phyloP scores from a whole-genome alignment of 2,888 invertebrate species.

The Pristionchus fissidentatus region DNA sequence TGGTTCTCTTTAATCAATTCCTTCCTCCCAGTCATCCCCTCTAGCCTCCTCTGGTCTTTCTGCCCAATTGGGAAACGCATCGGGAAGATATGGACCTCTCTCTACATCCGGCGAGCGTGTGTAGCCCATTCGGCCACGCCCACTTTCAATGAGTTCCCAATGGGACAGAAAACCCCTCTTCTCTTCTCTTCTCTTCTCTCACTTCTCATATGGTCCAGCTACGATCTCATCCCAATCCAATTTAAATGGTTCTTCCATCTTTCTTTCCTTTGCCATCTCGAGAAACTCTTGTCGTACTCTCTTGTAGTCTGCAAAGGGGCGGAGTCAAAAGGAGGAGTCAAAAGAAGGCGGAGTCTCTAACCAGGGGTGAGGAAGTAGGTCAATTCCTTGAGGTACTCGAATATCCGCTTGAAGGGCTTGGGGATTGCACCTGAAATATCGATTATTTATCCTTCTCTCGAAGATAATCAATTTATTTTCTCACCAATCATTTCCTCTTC shows the following conservation, averaged over 20 bases:
- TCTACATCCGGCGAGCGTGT: too few species aligned
- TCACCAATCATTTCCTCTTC: conserved; percentile 36
- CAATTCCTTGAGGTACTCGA: background rate
- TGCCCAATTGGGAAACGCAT: background rate
- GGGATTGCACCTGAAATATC: background rate
- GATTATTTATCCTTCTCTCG: background rate
- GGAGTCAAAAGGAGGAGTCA: background rate
- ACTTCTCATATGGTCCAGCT: background rate
- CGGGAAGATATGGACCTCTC: background rate
- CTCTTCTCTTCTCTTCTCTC: too few species aligned
- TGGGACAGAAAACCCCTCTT: too few species aligned
- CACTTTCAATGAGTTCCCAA: too few species aligned
- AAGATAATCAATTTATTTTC: background rate
- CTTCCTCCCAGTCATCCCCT: background rate
- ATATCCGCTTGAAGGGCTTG: background rate
- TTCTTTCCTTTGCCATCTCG: background rate
- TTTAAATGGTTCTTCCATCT: background rate
- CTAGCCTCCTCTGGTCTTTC: background rate
- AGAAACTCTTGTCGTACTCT: background rate
- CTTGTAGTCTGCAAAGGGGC: conserved; percentile 8
- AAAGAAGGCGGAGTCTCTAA: too few species aligned
- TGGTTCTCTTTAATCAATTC: background rate
- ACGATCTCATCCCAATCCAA: conserved; percentile 30
- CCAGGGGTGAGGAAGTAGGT: conserved; percentile 37
- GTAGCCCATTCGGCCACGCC: too few species aligned